Evolutionary conservation across 2,888 invertebrate genomes (phyloP), one percentile per base, ranked within the genome.

Genomic region (Callinectes sapidus): DNA sequence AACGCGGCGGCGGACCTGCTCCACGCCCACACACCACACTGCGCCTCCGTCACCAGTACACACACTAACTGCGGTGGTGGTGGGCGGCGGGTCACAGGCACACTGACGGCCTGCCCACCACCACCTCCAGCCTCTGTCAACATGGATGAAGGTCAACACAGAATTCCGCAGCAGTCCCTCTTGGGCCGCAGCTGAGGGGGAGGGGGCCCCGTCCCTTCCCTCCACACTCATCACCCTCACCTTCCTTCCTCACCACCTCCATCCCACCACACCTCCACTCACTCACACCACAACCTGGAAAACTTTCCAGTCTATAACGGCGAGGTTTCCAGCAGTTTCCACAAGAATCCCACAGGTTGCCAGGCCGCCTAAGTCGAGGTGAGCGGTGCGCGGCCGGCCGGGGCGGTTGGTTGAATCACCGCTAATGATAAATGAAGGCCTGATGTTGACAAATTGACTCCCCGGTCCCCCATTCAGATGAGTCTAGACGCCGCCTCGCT

Each of bases 391-490:
- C 55, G 90, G 86, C 39, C 54, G 54, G 55, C 81, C 55, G 90
- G 54, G 35, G 77, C 85, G 61, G 61, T 66, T 91, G 91, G 61
- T 66, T 91, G 91, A 91, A 91, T 91, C 91, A 91, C 91, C 91
- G 77, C 91, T 92, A 89, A 92, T 92, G 92, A 92, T 92, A 90
- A 89, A 92, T 92, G 92, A 92, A 89, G 90, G 86, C 61, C 85
- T 92, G 92, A 92, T 90, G 92, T 89, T 90, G 92, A 92, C 92
- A 92, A 92, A 92, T 92, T 92, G 92, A 90, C 89, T 85, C 86
- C 48, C 92, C 89, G 86, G 54, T 77, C 90, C 87, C 66, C 90
- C 92, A 92, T 86, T 92, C 89, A 92, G 85, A 91, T 88, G 81
- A 91, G 91, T 77, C 88, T 87, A 91, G 91, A 61, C 88, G 87